Conservation (phyloP, 2,113 vertebrate genomes). For the Tretioscincus oriximinensis region DNA sequence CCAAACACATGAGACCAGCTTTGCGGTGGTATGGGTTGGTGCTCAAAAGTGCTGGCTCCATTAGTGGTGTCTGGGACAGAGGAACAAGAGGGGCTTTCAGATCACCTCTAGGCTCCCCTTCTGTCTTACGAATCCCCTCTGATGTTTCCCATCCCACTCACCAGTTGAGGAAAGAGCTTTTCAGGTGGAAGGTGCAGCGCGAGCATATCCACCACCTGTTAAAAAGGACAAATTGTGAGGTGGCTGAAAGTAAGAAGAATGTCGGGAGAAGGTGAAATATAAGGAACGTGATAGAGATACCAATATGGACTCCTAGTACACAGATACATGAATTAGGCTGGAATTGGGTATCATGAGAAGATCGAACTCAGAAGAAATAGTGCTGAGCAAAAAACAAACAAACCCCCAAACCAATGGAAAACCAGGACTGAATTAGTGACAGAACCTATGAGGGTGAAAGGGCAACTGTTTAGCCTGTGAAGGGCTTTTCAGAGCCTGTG, state of each 20-base stretch:
- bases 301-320: too few species aligned
- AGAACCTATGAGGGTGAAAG: too few species aligned
- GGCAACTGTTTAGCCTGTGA: too few species aligned
- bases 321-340: too few species aligned
- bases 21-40: constrained; percentile 81
- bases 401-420: too few species aligned
- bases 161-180: constrained; percentile 84
- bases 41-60: constrained; percentile 77
- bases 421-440: too few species aligned
- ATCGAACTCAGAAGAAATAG: too few species aligned
- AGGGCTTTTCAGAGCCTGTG: too few species aligned
- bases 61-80: constrained; percentile 75
- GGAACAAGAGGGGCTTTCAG: not conserved
- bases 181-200: constrained; percentile 87
- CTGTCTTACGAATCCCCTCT: not conserved
- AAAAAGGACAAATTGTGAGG: not conserved
- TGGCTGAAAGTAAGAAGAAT: not conserved
- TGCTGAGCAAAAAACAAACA: too few species aligned
- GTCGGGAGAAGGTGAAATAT: not conserved
- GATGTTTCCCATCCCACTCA: constrained; percentile 52
- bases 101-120: too few species aligned
- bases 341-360: too few species aligned
- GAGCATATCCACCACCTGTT: constrained; percentile 86
- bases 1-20: constrained; percentile 86
- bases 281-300: not conserved